Base-by-base conservation (phyloP, 2,113 vertebrate species). In the Hyaena hyaena region DNA sequence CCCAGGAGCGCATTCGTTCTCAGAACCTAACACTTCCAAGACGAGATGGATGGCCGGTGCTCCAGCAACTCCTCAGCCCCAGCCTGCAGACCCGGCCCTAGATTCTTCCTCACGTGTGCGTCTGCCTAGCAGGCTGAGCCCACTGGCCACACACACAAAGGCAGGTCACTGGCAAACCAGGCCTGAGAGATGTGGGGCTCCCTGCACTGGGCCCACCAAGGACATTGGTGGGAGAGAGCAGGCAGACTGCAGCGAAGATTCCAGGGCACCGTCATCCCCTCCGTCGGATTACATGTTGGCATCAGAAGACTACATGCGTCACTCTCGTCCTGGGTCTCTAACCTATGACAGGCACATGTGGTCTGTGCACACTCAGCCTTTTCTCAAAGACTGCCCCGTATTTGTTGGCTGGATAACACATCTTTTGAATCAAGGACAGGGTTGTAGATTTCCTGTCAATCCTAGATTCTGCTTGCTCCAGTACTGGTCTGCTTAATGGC, bases 121-220 rank as follows among this genome's bases (percentile, higher is more conserved):
- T 82, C 61, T 39, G n/a, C 21, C 55, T 21, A 24, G 17, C 35
- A 68, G 39, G 31, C 15, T 11, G 14, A 63, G 12, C 74, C 48
- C 31, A 5, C 2, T 6, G 21, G 31, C 1, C 21, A 31, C 58
- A 28, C 2, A 10, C 1, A 8, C 73, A 16, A 24, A 74, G 6
- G 16, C 50, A 45, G 15, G 35, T 15, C 23, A 31, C 2, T 31
- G 17, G 35, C 23, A 31, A 58, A 43, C 6, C 23, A 6, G 10
- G 53, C 24, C 66, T 16, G 15, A n/a, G 55, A 88, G 48, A 55
- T 0, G 1, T 66, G 85, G 43, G 28, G 21, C 53, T 76, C 50
- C 61, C 7, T 4, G 0, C 1, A 10, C 1, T 24, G 19, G 35
- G 26, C 45, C 39, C 80, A 31, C 2, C 23, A 1, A 17, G 24